Base-by-base conservation (phyloP, 2,797 vertebrate genomes). In the Sphenodon punctatus region DNA sequence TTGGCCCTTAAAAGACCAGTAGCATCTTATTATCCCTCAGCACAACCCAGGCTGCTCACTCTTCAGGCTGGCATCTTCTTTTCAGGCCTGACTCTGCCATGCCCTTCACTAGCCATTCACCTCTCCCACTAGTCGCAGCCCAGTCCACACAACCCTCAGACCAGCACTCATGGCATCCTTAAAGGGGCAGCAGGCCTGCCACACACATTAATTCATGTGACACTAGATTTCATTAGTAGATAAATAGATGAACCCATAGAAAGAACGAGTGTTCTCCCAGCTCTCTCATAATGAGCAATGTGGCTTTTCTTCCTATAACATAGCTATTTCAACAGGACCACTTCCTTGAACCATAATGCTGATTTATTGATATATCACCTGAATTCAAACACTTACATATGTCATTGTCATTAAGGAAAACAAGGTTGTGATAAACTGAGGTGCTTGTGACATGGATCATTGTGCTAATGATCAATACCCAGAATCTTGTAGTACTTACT, bases 381-480 rank as follows among this genome's bases (percentile, higher is more conserved):
- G 66, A 89, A 89, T 88, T 82, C 87, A 89, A 86, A 74, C 77
- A 20, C 85, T 93, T 82, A 75, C 64, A 88, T 88, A 60, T 70
- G 67, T 72, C 74, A 71, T 89, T 70, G 67, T 72, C 74, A 71
- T 89, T 94, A 92, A 86, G 82, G 63, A 76, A 93, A 94, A 94
- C 83, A 64, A 91, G 75, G 66, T 85, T 64, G 49, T 93, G 84
- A 93, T 88, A 88, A 94, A 92, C 81, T 63, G 82, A 92, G 58
- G 71, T 78, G 30, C 49, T 86, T 91, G 66, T 83, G 89, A 80
- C 79, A 93, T 60, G 82, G 87, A 92, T 89, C 76, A 78, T 85
- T 93, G 82, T 91, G 48, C 23, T 90, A 86, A 91, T 86, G 93
- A 95, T 94, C 89, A 92, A 85, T 89, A 91, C 77, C 75, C 81